Conservation (phyloP, 2,797 vertebrate species). For the Lindbergichthys nudifrons region DNA sequence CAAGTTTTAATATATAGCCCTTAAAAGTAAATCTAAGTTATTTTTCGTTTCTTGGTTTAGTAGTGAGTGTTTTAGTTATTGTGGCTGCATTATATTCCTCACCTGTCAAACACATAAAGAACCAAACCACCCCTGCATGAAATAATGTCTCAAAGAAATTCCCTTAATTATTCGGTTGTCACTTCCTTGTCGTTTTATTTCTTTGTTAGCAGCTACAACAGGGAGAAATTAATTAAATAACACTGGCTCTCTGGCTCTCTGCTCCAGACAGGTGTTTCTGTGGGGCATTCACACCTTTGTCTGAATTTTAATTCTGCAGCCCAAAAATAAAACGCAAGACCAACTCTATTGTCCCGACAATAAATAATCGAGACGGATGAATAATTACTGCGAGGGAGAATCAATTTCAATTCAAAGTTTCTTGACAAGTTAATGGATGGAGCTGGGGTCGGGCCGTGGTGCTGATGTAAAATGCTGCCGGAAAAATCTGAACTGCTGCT, state of each 20-base stretch:
- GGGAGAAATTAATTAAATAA: conserved; percentile 19
- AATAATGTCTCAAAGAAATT: background rate
- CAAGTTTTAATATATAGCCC: no score
- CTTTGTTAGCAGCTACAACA: conserved; percentile 1
- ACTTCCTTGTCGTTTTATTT: conserved; percentile 7
- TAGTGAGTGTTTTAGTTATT: conserved; percentile 25
- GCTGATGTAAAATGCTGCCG: conserved; percentile 36
- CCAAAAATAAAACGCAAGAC: conserved; percentile 28
- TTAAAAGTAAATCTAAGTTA: no score
- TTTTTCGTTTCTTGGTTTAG: background rate
- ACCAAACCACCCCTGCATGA: conserved; percentile 7
- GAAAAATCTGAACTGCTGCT: conserved; percentile 27
- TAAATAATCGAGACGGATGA: conserved; percentile 65
- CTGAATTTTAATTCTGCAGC: conserved; percentile 40
- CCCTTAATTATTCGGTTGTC: background rate
- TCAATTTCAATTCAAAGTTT: conserved; percentile 75
- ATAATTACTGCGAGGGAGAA: conserved; percentile 47
- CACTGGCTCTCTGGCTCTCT: background rate
- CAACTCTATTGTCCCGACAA: conserved; percentile 25
- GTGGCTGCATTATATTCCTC: conserved; percentile 24
- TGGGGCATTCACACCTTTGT: background rate
- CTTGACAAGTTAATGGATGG: conserved; percentile 67
- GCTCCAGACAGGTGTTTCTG: background rate
- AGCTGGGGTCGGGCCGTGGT: conserved; percentile 18
- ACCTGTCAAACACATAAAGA: conserved; percentile 6